Percentiles rank a stretch among this genome's conserved stretches.
Evolutionary conservation across 2,797 vertebrate genomes (phyloP).

Genomic region (Rhinella marina): DNA sequence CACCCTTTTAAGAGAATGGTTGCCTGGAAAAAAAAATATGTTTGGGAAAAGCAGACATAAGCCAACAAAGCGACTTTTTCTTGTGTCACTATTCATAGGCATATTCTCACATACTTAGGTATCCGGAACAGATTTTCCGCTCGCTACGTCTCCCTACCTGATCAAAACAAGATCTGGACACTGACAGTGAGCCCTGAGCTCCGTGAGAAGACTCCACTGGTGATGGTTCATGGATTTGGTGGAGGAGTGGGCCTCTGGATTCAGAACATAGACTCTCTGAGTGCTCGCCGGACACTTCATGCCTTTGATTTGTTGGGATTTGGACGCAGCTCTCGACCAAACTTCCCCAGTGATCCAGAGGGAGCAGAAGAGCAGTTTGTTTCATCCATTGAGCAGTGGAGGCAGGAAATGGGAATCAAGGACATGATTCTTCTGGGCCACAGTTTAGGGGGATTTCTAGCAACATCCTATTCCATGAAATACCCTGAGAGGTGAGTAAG

Average conservation of each 20-base stretch:
- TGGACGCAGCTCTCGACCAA: slow-evolving; percentile 86
- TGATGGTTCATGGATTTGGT: slow-evolving; percentile 92
- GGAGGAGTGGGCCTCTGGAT: slow-evolving; percentile 91
- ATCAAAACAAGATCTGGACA: slow-evolving; percentile 88
- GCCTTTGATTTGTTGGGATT: slow-evolving; percentile 91
- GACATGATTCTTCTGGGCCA: slow-evolving; percentile 86
- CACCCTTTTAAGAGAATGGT: too few relatives aligned
- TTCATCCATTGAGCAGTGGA: slow-evolving; percentile 79
- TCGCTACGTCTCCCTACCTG: slow-evolving; percentile 85
- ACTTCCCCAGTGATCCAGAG: slow-evolving; percentile 79
- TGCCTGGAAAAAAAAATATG: too few relatives aligned
- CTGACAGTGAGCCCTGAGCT: slow-evolving; percentile 77
- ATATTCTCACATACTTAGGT: slow-evolving; percentile 71
- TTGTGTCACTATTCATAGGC: not conserved
- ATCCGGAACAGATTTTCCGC: slow-evolving; percentile 86
- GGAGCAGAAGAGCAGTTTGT: slow-evolving; percentile 83
- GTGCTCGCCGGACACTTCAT: slow-evolving; percentile 75
- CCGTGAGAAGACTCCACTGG: slow-evolving; percentile 78
- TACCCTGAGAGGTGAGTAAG: slow-evolving; percentile 80
- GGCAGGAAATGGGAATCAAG: slow-evolving; percentile 79
- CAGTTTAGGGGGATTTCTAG: slow-evolving; percentile 84
- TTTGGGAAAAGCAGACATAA: too few relatives aligned
- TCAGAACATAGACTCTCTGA: slow-evolving; percentile 84
- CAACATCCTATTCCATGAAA: slow-evolving; percentile 83
- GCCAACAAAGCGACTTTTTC: too few relatives aligned